phyloP scores from a whole-genome alignment of 2,113 vertebrate genomes.

The Grammomys surdaster region DNA sequence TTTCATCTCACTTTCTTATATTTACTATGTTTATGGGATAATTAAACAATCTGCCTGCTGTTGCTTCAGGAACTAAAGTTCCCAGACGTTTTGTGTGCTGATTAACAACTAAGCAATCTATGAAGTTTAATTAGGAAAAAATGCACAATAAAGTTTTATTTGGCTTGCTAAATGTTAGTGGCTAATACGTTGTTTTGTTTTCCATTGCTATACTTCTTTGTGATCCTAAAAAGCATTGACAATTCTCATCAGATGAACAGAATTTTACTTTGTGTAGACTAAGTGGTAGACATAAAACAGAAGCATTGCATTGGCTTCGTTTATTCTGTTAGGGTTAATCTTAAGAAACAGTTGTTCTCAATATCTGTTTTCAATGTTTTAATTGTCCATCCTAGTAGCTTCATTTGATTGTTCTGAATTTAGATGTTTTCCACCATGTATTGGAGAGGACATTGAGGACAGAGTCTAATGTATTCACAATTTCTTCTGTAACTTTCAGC shows the following conservation, averaged over 20 bases:
- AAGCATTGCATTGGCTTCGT: not conserved
- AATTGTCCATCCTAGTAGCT: not conserved
- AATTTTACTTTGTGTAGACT: slow-evolving; percentile 47
- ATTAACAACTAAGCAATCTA: slow-evolving; percentile 78
- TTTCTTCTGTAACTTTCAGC: not conserved
- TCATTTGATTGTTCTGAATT: not conserved
- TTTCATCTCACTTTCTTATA: slow-evolving; percentile 33
- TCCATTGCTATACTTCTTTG: slow-evolving; percentile 56
- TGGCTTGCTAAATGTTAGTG: slow-evolving; percentile 72
- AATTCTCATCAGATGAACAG: slow-evolving; percentile 53
- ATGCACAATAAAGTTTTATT: slow-evolving; percentile 81
- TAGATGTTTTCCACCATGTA: not conserved
- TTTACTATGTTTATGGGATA: slow-evolving; percentile 58
- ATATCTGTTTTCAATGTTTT: slow-evolving; percentile 52
- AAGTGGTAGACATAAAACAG: slow-evolving; percentile 21
- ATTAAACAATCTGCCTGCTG: slow-evolving; percentile 60
- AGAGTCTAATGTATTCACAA: slow-evolving; percentile 10
- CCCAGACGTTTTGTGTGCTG: slow-evolving; percentile 67
- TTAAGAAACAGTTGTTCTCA: slow-evolving; percentile 16
- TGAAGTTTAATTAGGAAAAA: slow-evolving; percentile 81
- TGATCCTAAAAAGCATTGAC: slow-evolving; percentile 37
- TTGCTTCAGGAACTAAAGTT: slow-evolving; percentile 65
- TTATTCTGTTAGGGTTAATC: not conserved
- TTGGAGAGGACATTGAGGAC: not conserved
- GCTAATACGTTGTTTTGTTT: slow-evolving; percentile 66